phyloP scores from a whole-genome alignment of 2,113 vertebrate genomes.

The Verasper variegatus region DNA sequence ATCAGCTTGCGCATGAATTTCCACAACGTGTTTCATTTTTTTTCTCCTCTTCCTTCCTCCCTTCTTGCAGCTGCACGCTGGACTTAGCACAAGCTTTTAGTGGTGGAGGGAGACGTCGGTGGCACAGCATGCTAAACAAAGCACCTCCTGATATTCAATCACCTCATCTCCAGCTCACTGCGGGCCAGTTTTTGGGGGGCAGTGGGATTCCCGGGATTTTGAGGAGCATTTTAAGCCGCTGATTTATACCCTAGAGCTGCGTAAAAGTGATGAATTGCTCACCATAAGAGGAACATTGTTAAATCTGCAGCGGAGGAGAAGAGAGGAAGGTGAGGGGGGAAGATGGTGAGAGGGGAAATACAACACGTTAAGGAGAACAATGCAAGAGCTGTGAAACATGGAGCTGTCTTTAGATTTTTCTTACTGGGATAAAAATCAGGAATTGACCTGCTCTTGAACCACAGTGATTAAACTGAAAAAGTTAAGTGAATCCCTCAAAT shows the following conservation, averaged over 20 bases:
- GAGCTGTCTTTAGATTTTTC: background rate
- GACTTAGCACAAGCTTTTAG: conserved; percentile 30
- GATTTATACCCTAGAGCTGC: conserved; percentile 53
- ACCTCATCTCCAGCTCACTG: conserved; percentile 49
- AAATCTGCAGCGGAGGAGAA: conserved; percentile 19
- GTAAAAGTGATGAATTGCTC: conserved; percentile 56
- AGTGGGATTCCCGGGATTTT: conserved; percentile 26
- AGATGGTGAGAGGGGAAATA: background rate
- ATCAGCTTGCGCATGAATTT: conserved; percentile 1
- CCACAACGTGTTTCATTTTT: background rate
- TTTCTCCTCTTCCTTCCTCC: background rate
- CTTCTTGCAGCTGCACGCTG: conserved; percentile 18
- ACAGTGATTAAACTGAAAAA: background rate
- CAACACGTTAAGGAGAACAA: background rate
- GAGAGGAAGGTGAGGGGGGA: background rate
- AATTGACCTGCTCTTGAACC: conserved; percentile 31
- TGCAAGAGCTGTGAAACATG: conserved; percentile 10
- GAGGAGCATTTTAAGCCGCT: conserved; percentile 43
- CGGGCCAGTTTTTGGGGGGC: conserved; percentile 23
- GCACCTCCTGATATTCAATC: conserved; percentile 53
- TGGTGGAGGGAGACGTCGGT: conserved; percentile 22
- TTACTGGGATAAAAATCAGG: background rate
- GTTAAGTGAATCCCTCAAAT: conserved; percentile 1
- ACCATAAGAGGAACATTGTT: conserved; percentile 58
- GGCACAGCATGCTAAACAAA: conserved; percentile 51